Conservation (phyloP, 35 echinoderm and acorn worm species). For the Ptychodera flava region DNA sequence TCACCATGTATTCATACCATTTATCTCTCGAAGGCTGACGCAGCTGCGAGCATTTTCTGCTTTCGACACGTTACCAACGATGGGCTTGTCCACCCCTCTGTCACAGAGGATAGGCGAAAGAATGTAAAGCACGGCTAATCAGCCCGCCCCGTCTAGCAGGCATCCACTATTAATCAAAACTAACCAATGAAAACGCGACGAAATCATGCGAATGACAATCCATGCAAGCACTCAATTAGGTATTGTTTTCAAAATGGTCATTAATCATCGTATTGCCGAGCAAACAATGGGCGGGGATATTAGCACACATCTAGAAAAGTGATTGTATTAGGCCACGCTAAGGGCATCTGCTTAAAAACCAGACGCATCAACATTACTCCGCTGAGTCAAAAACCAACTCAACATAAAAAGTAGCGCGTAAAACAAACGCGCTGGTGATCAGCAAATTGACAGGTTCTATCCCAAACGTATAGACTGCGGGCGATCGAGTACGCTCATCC, state of each 20-base stretch:
- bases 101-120: neutral
- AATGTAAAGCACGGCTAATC: neutral
- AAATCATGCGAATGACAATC: constrained; percentile 1
- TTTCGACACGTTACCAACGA: neutral
- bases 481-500: too few species aligned
- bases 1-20: neutral
- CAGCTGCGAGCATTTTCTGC: neutral
- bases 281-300: neutral
- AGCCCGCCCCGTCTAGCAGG: neutral
- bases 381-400: neutral
- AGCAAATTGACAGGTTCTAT: too few species aligned
- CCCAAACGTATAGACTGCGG: too few species aligned
- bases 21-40: neutral
- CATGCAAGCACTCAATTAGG: neutral
- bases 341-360: neutral
- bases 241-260: neutral
- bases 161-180: neutral
- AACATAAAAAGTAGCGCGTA: neutral
- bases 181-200: neutral
- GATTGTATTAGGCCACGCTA: neutral
- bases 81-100: neutral
- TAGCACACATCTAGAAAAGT: neutral
- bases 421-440: neutral
- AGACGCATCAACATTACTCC: neutral
- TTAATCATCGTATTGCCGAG: neutral